A percentile compares a stretch with the other conserved stretches of the same genome.
phyloP scores from a whole-genome alignment of 2,113 vertebrate genomes.

The Macquaria australasica region DNA sequence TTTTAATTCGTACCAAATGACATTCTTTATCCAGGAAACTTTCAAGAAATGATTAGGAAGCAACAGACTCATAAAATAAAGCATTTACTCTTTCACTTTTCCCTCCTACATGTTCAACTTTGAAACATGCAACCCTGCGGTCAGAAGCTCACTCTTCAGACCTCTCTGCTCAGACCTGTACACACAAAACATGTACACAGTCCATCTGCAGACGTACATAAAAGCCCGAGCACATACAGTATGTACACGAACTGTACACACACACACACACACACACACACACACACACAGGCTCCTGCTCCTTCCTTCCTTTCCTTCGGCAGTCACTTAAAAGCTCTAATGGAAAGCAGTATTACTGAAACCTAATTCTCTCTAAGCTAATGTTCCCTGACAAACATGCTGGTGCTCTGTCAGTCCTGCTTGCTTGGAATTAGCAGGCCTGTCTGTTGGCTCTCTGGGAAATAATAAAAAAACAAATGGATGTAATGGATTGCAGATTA shows the following conservation, averaged over 20 bases:
- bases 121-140: not conserved
- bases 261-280: not conserved
- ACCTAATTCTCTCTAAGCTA: constrained; percentile 55
- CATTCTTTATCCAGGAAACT: not conserved
- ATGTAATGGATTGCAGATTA: not conserved
- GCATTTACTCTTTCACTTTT: not conserved
- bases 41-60: not conserved
- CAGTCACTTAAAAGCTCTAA: constrained; percentile 57
- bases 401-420: constrained; percentile 7
- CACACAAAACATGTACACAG: not conserved
- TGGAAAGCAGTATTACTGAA: constrained; percentile 45
- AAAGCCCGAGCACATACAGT: not conserved
- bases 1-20: not conserved
- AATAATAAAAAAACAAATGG: not conserved
- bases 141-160: not conserved
- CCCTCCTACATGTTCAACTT: not conserved
- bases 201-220: not conserved
- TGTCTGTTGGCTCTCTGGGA: constrained; percentile 6
- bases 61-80: no score
- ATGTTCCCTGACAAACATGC: constrained; percentile 59
- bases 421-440: constrained; percentile 20
- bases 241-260: not conserved
- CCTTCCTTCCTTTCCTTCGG: constrained; percentile 28
- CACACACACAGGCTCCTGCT: not conserved
- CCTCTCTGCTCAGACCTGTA: not conserved